Conservation (phyloP, 2,113 vertebrate genomes). For the Carollia perspicillata region DNA sequence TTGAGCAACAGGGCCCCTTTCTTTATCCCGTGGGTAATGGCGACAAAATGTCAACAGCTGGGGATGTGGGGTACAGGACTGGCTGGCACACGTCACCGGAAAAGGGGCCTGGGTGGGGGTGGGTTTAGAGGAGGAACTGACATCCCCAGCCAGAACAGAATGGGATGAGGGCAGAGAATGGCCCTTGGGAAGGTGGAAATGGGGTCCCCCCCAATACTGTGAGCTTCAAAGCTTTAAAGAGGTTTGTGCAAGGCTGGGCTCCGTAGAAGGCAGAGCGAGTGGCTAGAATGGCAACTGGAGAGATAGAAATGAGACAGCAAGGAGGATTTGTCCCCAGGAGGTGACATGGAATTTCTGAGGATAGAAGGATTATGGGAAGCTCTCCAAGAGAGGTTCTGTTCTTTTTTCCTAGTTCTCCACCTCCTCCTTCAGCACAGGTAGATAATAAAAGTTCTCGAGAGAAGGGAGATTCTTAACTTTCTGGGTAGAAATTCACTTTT, state of each 20-base stretch:
- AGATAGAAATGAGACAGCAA: background rate
- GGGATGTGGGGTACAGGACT: conserved; percentile 70
- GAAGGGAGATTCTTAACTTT: background rate
- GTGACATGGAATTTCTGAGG: background rate
- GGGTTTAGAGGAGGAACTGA: background rate
- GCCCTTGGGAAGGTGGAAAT: background rate
- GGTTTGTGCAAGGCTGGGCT: background rate
- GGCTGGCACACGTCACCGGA: conserved; percentile 74
- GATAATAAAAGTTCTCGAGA: background rate
- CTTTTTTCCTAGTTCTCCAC: background rate
- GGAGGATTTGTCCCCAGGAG: background rate
- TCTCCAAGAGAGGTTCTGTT: background rate
- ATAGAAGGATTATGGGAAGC: background rate
- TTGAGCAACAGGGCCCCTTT: conserved; percentile 77
- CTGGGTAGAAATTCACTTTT: background rate
- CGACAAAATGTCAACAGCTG: conserved; percentile 71
- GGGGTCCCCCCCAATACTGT: background rate
- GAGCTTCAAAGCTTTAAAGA: background rate
- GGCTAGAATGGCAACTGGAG: background rate
- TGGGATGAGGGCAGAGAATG: background rate
- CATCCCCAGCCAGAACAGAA: background rate
- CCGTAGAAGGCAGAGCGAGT: rapidly evolving
- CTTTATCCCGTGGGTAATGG: conserved; percentile 59
- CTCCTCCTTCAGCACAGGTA: background rate
- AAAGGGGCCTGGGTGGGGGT: conserved; percentile 12